phyloP scores from a whole-genome alignment of 2,797 vertebrate species.

The Vireo griseus region DNA sequence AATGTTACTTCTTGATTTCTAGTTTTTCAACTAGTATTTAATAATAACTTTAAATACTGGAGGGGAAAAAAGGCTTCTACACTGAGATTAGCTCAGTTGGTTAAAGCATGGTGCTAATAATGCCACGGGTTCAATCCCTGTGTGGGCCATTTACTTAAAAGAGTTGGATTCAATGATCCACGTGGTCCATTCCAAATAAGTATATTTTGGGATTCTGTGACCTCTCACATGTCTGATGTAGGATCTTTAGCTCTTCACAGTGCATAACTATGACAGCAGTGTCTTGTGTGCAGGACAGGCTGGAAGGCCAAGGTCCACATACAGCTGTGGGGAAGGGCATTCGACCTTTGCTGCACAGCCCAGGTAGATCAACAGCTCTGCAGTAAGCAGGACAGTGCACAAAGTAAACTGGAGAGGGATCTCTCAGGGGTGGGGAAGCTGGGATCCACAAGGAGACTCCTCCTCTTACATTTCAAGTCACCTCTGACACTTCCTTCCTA shows the following conservation, averaged over 20 bases:
- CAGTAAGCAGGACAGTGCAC: neutral
- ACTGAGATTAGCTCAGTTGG: neutral
- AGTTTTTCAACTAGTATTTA: neutral
- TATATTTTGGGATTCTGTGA: neutral
- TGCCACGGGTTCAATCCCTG: fast-evolving
- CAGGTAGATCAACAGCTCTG: neutral
- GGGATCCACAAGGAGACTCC: neutral
- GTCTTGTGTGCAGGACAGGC: neutral
- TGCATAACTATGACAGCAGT: fast-evolving
- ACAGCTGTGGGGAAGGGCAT: neutral
- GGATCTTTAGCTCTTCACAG: neutral
- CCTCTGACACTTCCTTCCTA: neutral
- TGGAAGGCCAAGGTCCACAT: neutral
- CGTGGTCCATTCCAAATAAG: neutral
- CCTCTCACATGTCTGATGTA: neutral
- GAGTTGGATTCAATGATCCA: neutral
- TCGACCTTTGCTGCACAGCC: fast-evolving
- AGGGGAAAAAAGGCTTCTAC: neutral
- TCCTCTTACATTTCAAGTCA: neutral
- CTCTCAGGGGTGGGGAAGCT: fast-evolving
- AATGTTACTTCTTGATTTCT: neutral
- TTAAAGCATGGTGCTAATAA: neutral
- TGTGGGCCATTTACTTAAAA: neutral
- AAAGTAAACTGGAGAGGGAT: neutral
- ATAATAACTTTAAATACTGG: neutral